phyloP scores from a whole-genome alignment of 2,113 vertebrate species.

The Vireo altiloquus region DNA sequence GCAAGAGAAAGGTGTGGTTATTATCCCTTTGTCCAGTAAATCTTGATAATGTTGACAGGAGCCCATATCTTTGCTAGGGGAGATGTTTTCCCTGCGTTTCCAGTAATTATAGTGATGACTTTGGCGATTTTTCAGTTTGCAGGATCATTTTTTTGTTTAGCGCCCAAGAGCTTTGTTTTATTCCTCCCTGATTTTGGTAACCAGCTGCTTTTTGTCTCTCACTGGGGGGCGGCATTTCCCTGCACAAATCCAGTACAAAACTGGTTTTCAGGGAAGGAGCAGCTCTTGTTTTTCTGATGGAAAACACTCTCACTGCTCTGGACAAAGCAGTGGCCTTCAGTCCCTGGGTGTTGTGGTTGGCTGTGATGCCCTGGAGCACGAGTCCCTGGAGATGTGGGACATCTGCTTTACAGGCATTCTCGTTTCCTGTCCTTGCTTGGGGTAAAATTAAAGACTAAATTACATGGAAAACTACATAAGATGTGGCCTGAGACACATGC shows the following conservation, averaged over 20 bases:
- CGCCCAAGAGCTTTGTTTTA: background rate
- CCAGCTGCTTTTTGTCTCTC: constrained; percentile 26
- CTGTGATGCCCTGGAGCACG: background rate
- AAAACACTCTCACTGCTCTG: background rate
- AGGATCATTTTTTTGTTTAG: background rate
- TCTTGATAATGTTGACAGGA: background rate
- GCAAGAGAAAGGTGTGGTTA: background rate
- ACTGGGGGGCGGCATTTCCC: constrained; percentile 51
- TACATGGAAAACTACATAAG: background rate
- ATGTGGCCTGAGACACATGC: background rate
- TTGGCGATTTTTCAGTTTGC: constrained; percentile 2
- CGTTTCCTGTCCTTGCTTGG: background rate
- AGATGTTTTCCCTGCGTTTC: background rate
- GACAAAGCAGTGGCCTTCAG: background rate
- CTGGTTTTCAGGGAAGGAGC: background rate
- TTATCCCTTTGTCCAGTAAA: constrained; percentile 10
- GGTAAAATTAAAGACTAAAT: background rate
- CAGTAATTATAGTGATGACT: background rate
- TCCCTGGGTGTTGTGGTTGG: background rate
- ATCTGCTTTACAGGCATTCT: background rate
- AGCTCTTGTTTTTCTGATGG: background rate
- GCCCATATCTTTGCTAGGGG: background rate
- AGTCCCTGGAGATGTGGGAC: background rate
- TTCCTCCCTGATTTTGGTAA: background rate
- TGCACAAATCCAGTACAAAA: background rate